phyloP scores from a whole-genome alignment of 2,113 vertebrate species.

The Sapayoa aenigma region DNA sequence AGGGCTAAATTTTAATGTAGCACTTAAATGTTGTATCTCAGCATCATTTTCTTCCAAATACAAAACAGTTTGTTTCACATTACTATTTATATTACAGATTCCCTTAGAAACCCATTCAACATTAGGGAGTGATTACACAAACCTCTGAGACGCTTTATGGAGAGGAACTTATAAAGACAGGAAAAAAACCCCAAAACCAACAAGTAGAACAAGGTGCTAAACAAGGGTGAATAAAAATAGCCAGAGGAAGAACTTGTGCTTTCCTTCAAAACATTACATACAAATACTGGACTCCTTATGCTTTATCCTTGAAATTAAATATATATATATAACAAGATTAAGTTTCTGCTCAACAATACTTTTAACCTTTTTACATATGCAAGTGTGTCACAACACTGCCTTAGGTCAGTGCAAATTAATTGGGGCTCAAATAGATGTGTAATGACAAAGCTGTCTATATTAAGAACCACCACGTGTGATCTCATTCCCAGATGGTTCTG shows the following conservation, averaged over 20 bases:
- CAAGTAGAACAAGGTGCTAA: background rate
- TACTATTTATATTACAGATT: background rate
- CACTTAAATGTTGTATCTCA: background rate
- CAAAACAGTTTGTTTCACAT: background rate
- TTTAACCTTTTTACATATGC: slow-evolving; percentile 12
- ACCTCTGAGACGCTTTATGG: background rate
- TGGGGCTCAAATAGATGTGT: slow-evolving; percentile 36
- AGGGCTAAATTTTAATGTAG: background rate
- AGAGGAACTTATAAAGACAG: background rate
- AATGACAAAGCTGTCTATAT: slow-evolving; percentile 68
- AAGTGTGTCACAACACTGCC: slow-evolving; percentile 37
- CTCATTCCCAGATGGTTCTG: slow-evolving; percentile 66
- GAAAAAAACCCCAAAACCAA: background rate
- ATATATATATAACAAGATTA: background rate
- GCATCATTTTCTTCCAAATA: background rate
- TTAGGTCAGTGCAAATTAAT: slow-evolving; percentile 39
- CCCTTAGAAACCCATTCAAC: background rate
- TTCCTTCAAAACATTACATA: background rate
- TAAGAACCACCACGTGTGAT: slow-evolving; percentile 54
- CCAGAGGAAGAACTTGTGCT: background rate
- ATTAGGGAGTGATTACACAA: background rate
- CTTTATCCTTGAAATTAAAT: background rate
- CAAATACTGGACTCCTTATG: background rate
- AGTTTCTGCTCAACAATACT: background rate
- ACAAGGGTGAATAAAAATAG: background rate